Evolutionary conservation across 2,888 invertebrate species (phyloP).

Genomic region (Andrena bicolor): DNA sequence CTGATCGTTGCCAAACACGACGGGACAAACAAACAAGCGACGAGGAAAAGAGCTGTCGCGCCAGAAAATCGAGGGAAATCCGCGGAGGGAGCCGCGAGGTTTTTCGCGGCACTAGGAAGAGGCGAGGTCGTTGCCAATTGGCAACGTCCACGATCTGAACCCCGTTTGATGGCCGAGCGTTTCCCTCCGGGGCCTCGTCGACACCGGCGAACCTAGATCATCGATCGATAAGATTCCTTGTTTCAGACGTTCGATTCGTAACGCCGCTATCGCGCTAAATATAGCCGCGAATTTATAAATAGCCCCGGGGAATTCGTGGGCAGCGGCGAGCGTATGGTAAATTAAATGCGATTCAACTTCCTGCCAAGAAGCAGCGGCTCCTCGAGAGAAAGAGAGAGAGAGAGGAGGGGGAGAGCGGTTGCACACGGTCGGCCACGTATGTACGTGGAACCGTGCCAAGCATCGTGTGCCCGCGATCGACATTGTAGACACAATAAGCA

Average conservation of each 20-base stretch:
- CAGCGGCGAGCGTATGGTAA: constrained; percentile 45
- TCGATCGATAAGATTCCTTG: background rate
- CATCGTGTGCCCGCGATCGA: constrained; percentile 32
- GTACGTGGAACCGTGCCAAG: constrained; percentile 65
- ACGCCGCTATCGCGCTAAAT: constrained; percentile 33
- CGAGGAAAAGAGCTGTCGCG: constrained; percentile 17
- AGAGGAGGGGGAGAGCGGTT: constrained; percentile 27
- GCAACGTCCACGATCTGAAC: constrained; percentile 10
- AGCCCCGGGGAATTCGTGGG: constrained; percentile 53
- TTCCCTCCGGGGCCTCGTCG: background rate
- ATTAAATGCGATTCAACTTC: constrained; percentile 65
- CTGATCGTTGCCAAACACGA: background rate
- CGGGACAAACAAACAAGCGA: background rate
- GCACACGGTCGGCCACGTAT: constrained; percentile 33
- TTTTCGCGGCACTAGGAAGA: constrained; percentile 33
- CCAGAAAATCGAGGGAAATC: constrained; percentile 37
- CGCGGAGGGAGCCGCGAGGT: background rate
- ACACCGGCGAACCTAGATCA: background rate
- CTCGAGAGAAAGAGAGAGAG: constrained; percentile 6
- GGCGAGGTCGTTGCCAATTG: constrained; percentile 34
- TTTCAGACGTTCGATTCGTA: background rate
- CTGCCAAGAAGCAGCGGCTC: constrained; percentile 58
- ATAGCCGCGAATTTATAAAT: constrained; percentile 48
- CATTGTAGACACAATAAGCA: constrained; percentile 67
- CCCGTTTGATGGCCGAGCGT: background rate